Evolutionary conservation across 2,797 vertebrate genomes (phyloP), one percentile per base, ranked within the genome.

Genomic region (Acomys russatus): DNA sequence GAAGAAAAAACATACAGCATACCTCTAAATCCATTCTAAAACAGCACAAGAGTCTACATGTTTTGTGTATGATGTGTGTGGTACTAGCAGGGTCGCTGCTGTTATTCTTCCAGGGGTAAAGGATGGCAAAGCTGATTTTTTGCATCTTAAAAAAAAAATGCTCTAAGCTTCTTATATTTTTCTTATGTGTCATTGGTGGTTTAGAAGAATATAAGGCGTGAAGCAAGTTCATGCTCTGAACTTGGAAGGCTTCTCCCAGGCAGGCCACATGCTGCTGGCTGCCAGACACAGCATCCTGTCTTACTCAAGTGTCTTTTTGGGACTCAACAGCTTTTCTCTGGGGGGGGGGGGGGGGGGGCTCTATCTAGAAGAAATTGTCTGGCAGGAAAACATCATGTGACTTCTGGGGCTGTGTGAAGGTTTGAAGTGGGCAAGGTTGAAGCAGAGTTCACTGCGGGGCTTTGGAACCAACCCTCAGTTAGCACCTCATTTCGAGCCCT

Each of bases 381-480:
- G 70, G 33, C 87, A 79, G 33, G 77, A 78, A 44, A 82, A 23
- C 5, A 9, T 63, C 18, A 9, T 51, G 35, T 76, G 91, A 78
- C 70, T 96, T 97, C 59, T 44, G 23, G 73, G 54, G 12, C 54
- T 82, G 33, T 44, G 17, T 79, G 28, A 94, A 80, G n/a, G 44
- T 63, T 79, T 78, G 70, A 86, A 20, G 61, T 6, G 10, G 20
- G 61, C 51, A 25, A 78, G 73, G 23, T 83, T 95, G 86, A 61
- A 96, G 59, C 1, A 59, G 97, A 97, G 80, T 2, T 78, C 91
- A 1, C 12, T 11, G 35, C 0, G 18, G 82, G 68, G 44, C 76
- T 96, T 88, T 93, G 33, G 94, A 87, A 87, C 91, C 79, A 64
- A 4, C 79, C 0, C 1, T 88, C 73, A 59, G n/a, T 95, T 61